Conservation (phyloP, 2,797 vertebrate genomes). For the Poecilia picta region DNA sequence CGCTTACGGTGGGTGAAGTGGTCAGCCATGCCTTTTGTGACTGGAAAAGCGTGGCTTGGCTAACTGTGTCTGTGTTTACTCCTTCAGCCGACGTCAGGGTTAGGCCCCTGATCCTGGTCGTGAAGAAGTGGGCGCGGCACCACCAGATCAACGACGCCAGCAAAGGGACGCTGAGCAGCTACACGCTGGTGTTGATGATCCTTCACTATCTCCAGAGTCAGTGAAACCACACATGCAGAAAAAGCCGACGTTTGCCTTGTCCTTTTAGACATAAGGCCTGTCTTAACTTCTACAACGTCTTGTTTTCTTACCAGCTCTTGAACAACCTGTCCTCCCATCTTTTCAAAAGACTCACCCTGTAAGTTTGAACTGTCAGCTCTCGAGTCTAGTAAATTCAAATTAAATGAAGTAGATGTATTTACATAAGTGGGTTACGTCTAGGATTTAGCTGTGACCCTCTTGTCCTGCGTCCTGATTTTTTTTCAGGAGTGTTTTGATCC, state of each 20-base stretch:
- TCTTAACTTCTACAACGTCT: constrained; percentile 23
- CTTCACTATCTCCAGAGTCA: constrained; percentile 99
- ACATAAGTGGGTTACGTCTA: neutral
- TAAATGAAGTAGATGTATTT: neutral
- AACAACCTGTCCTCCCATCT: constrained; percentile 92
- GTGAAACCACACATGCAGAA: constrained; percentile 59
- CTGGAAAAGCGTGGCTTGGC: neutral
- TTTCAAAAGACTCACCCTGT: constrained; percentile 94
- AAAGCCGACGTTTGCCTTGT: neutral
- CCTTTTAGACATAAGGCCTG: neutral
- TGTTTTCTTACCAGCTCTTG: constrained; percentile 80
- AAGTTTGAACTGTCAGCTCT: constrained; percentile 68
- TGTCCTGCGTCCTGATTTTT: constrained; percentile 39
- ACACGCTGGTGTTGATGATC: constrained; percentile 95
- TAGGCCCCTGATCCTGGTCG: constrained; percentile 90
- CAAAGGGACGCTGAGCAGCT: constrained; percentile 96
- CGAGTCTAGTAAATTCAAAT: neutral
- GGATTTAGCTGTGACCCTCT: constrained; percentile 12
- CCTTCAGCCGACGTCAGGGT: constrained; percentile 91
- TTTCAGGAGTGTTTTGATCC: constrained; percentile 87
- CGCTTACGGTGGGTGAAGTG: constrained; percentile 86
- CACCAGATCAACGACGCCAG: constrained; percentile 94
- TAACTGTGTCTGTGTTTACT: constrained; percentile 5
- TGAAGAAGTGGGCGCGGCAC: constrained; percentile 95
- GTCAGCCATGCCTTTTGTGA: neutral